These are phyloP conservation scores for Lottia gigantea DNA, from an alignment of 2,888 invertebrate genomes.

Conservation along the genomic window DNA sequence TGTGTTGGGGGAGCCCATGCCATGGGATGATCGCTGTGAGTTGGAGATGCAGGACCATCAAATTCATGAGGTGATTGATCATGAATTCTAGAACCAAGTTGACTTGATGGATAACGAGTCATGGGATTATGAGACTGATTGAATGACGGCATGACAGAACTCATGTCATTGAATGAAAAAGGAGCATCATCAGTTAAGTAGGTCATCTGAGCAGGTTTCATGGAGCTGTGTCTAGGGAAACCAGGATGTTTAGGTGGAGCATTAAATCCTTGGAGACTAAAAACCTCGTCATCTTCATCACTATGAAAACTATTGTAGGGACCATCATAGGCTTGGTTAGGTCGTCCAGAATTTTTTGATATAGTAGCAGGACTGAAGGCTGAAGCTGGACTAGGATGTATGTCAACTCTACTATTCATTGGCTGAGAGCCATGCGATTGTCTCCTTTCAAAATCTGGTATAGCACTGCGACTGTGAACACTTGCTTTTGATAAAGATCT, in stretches of 20 bases:
- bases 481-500: conserved; percentile 19
- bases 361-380: conserved; percentile 15
- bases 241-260: conserved; percentile 36
- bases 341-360: conserved; percentile 10
- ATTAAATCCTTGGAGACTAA: conserved; percentile 39
- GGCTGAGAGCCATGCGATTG: neutral
- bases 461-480: conserved; percentile 6
- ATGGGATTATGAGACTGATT: conserved; percentile 21
- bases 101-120: conserved; percentile 16
- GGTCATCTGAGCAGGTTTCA: conserved; percentile 55
- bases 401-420: neutral
- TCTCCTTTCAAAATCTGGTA: conserved; percentile 7
- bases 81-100: conserved; percentile 22
- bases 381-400: conserved; percentile 14
- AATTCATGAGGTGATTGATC: conserved; percentile 12
- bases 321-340: conserved; percentile 25
- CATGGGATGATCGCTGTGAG: conserved; percentile 8
- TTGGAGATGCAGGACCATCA: conserved; percentile 4
- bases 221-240: conserved; percentile 58
- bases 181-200: conserved; percentile 48
- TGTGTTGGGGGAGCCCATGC: conserved; percentile 28
- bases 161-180: conserved; percentile 49
- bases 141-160: conserved; percentile 56
- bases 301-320: conserved; percentile 38
- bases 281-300: conserved; percentile 53